Percentiles rank a stretch among this genome's conserved stretches.
Conservation (phyloP, 2,797 vertebrate genomes). For the Staurois parvus region DNA sequence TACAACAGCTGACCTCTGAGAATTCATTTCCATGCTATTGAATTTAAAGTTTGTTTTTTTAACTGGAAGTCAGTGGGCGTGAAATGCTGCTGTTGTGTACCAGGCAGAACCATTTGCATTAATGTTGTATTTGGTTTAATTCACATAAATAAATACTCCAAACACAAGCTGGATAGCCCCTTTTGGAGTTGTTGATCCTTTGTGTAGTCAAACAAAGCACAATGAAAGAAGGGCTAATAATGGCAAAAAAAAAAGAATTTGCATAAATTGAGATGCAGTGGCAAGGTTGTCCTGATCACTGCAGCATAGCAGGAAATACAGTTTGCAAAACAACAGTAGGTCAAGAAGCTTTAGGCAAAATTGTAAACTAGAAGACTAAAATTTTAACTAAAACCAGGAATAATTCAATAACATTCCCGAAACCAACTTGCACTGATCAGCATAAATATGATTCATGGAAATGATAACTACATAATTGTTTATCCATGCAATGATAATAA, state of each 20-base stretch:
- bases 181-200: not conserved
- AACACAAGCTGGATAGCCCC: not conserved
- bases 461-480: not conserved
- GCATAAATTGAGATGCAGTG: not conserved
- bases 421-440: constrained; percentile 19
- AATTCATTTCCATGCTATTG: too few species aligned
- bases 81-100: not conserved
- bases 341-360: constrained; percentile 10
- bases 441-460: not conserved
- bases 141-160: not conserved
- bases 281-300: not conserved
- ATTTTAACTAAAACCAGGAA: constrained; percentile 19
- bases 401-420: constrained; percentile 9
- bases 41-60: not conserved
- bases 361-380: not conserved
- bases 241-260: not conserved
- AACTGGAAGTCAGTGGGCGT: not conserved
- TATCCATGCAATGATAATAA: constrained; percentile 16
- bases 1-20: too few species aligned
- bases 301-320: constrained; percentile 5
- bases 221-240: not conserved
- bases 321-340: not conserved
- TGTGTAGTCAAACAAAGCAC: not conserved
- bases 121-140: not conserved
- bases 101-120: not conserved